A percentile compares a stretch with the other conserved stretches of the same genome.
These are phyloP conservation scores for Rhagium mordax DNA, from an alignment of 2,888 invertebrate genomes.

Conservation along the genomic window DNA sequence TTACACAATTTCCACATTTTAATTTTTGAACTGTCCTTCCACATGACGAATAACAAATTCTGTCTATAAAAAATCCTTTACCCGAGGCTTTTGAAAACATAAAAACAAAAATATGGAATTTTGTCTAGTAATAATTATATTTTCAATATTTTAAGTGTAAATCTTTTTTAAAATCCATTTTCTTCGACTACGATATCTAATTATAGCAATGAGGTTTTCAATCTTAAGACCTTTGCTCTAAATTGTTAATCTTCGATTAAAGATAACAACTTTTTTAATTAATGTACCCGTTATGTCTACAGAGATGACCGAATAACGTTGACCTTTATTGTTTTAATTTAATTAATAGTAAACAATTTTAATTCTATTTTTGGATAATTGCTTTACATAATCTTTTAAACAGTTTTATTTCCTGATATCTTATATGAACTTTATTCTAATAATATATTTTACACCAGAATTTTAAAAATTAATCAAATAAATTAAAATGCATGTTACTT, in stretches of 20 bases:
- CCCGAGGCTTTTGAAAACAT: too few relatives aligned
- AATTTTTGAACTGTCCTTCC: too few relatives aligned
- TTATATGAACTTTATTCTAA: neutral
- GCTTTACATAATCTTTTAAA: neutral
- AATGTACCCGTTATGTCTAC: neutral
- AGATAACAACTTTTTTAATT: neutral
- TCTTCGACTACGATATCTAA: neutral
- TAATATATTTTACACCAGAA: too few relatives aligned
- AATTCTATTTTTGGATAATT: neutral
- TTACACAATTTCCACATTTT: too few relatives aligned
- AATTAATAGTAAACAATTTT: conserved; percentile 19
- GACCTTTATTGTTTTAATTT: conserved; percentile 21
- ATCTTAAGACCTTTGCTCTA: conserved; percentile 17
- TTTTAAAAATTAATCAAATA: too few relatives aligned
- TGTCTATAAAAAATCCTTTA: too few relatives aligned
- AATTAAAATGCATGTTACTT: too few relatives aligned
- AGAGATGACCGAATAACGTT: neutral
- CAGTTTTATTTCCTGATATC: conserved; percentile 13
- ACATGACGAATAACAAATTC: too few relatives aligned
- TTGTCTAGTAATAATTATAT: too few relatives aligned
- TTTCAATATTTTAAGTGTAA: neutral
- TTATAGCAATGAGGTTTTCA: conserved; percentile 14
- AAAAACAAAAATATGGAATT: neutral
- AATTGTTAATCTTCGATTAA: neutral
- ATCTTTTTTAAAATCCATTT: neutral